Base-by-base conservation (phyloP, 1,140 invertebrate genomes). In the Holotrichia oblita region DNA sequence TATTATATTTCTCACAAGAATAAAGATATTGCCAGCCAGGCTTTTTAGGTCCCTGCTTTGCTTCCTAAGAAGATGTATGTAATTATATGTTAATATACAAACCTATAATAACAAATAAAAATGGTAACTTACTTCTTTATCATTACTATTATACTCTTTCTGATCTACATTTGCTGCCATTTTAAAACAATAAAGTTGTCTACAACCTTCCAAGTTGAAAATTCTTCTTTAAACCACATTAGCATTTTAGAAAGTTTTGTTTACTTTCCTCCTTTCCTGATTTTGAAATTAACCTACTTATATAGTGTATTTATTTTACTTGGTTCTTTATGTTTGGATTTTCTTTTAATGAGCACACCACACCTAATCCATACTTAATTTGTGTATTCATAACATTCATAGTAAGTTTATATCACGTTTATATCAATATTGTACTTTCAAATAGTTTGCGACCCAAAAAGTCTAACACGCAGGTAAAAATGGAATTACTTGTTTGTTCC, bases 1-100 rank as follows among this genome's bases (percentile, higher is more conserved):
- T 55, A n/a, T 76, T 76, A 27, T 76, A 55, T 74, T 42, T 74
- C 40, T 74, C 73, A n/a, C 73, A 40, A 14, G 44, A 55, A 9
- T 8, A 10, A 17, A 76, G 10, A n/a, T 76, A 76, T 55, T 14
- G 3, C 12, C 12, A n/a, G 6, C n/a, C n/a, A 55, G 17, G 6
- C 1, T 7, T 17, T 17, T 55, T 55, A 1, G 48, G 14, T 55
- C 10, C 10, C n/a, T 48, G 10, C 10, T 6, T 55, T 17, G 12
- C 14, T 55, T 55, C 48, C 48, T 55, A 17, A 55, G 17, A 34
- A 48, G 17, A 55, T 55, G 6, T 55, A 17, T n/a, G 17, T 34
- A 34, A n/a, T 34, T 34, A 34, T 34, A 34, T 34, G 4, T n/a
- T 48, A 48, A 3, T 48, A 48, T 3, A n/a, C 12, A 48, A 3